A percentile compares a stretch with the other conserved stretches of the same genome.
Evolutionary conservation across 2,113 vertebrate species (phyloP).

Genomic region (Shinisaurus crocodilurus): DNA sequence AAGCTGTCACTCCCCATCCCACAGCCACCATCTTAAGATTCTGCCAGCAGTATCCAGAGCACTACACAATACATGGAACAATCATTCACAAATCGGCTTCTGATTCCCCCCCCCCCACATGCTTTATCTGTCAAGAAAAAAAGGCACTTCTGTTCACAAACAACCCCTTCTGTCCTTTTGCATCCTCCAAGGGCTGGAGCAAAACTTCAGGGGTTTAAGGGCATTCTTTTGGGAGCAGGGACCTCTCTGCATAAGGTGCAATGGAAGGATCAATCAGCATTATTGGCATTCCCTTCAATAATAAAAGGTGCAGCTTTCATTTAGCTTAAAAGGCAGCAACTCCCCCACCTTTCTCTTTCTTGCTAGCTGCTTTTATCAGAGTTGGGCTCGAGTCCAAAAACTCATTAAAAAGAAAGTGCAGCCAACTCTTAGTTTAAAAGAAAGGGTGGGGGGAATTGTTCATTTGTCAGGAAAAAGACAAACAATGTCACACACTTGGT

Average conservation of each 20-base stretch:
- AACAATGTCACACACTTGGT: slow-evolving; percentile 49
- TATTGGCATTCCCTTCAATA: slow-evolving; percentile 30
- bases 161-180: background rate
- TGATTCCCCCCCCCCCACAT: background rate
- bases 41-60: background rate
- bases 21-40: background rate
- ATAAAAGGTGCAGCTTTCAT: slow-evolving; percentile 37
- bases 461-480: slow-evolving; percentile 61
- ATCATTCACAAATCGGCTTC: slow-evolving; percentile 42
- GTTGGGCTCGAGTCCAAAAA: slow-evolving; percentile 64
- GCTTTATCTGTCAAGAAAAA: slow-evolving; percentile 22
- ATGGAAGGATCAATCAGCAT: background rate
- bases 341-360: accelerated
- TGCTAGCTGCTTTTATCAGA: slow-evolving; percentile 58
- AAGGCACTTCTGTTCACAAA: slow-evolving; percentile 16
- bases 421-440: slow-evolving; percentile 58
- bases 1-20: slow-evolving; percentile 21
- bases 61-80: slow-evolving; percentile 25
- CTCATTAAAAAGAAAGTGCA: slow-evolving; percentile 72
- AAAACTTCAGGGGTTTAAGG: background rate
- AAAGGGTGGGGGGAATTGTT: slow-evolving; percentile 22
- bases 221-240: background rate
- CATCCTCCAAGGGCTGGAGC: background rate
- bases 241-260: background rate
- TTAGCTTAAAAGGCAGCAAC: slow-evolving; percentile 41